These are phyloP conservation scores for Drosophila picticornis DNA, from an alignment of 2,888 invertebrate species.

Conservation along the genomic window DNA sequence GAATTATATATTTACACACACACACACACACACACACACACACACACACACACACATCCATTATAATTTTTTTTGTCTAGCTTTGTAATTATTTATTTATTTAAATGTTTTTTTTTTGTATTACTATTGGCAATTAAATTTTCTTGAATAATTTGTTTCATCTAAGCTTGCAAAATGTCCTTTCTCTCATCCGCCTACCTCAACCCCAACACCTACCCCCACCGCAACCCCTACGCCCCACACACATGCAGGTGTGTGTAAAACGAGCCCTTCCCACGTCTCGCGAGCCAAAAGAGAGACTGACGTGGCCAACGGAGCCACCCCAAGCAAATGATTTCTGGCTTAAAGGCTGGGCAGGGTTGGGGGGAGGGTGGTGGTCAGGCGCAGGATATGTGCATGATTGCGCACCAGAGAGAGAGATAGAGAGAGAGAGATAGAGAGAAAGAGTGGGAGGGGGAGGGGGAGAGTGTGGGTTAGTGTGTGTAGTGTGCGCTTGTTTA, in stretches of 20 bases:
- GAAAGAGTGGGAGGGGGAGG: neutral
- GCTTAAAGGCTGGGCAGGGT: neutral
- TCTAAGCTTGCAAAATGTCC: slow-evolving; percentile 11
- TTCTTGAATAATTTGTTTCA: neutral
- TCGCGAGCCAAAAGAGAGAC: slow-evolving; percentile 3
- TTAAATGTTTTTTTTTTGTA: slow-evolving; percentile 19
- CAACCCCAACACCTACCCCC: neutral
- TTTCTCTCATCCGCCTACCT: neutral
- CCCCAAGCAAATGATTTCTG: slow-evolving; percentile 5
- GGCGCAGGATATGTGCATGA: slow-evolving; percentile 64
- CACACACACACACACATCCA: neutral
- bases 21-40: neutral
- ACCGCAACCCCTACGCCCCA: neutral
- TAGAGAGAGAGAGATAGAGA: neutral
- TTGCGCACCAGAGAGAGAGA: slow-evolving; percentile 42
- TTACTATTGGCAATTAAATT: slow-evolving; percentile 1
- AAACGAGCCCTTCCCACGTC: slow-evolving; percentile 25
- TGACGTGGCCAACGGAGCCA: slow-evolving; percentile 41
- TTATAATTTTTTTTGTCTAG: slow-evolving; percentile 21
- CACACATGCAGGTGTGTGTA: slow-evolving; percentile 41
- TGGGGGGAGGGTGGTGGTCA: slow-evolving; percentile 5
- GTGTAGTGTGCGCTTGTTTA: slow-evolving; percentile 37
- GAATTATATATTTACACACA: neutral
- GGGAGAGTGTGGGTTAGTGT: neutral
- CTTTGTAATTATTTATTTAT: slow-evolving; percentile 52